Base-by-base conservation (phyloP, 2,797 vertebrate genomes). In the Spheniscus humboldti region DNA sequence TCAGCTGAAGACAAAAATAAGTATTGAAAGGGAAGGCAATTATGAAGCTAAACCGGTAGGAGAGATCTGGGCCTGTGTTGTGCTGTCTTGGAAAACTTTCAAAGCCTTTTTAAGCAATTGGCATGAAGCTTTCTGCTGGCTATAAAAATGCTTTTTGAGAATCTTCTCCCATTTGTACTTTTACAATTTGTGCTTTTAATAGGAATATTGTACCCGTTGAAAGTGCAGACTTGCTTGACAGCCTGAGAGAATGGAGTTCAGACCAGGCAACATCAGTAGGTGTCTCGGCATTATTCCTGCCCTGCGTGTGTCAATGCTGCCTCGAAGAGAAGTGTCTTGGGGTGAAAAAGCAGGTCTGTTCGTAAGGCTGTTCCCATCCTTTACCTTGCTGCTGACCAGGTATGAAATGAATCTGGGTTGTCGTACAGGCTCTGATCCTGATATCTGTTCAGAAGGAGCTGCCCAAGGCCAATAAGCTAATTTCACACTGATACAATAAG, bases 1-100 rank as follows among this genome's bases (percentile, higher is more conserved):
- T 89, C 18, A 1, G 50, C 68, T 86, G 55, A 71, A 86, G 92
- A 73, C 66, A 96, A 94, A 96, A 95, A 75, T 90, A 90, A 68
- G 28, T 59, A 28, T 18, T 94, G 87, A 96, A 95, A 91, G 55
- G 73, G 57, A 93, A 92, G 55, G 85, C 67, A 96, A 84, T 95
- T 88, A 77, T 33, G 52, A 78, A 94, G 35, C 76, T 90, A 91
- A 96, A 90, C 13, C 2, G 2, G 89, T 83, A 84, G 47, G 55
- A 95, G 43, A 75, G 88, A 86, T 88, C 39, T 67, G 91, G 35
- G 82, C 45, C 53, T 56, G 14, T 43, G 85, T 90, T 79, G 69
- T 7, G 47, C 66, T 79, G 39, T 69, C 82, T 88, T 96, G 97
- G 96, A 96, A 94, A 94, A 92, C 25, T 92, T 94, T 97, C 96